Evolutionary conservation across 2,797 vertebrate species (phyloP).

Genomic region (Tragelaphus eurycerus): DNA sequence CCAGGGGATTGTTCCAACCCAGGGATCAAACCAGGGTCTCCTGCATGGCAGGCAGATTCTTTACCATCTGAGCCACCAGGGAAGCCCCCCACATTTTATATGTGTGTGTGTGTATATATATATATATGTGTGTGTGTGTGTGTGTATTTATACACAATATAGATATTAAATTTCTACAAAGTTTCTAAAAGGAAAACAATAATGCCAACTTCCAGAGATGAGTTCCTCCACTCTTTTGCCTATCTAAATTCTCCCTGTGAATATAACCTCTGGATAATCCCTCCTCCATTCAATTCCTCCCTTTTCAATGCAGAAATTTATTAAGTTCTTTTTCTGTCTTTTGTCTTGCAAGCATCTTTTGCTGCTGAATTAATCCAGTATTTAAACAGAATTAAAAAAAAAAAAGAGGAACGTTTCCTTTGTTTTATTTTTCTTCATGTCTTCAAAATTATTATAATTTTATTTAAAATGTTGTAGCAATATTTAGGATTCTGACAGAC

Average conservation of each 20-base stretch:
- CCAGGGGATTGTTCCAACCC: neutral
- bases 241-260: neutral
- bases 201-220: neutral
- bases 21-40: neutral
- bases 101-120: too few relatives aligned
- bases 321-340: neutral
- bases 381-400: neutral
- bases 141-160: too few relatives aligned
- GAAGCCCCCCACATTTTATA: too few relatives aligned
- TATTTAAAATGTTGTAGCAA: neutral
- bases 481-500: neutral
- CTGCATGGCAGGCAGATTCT: neutral
- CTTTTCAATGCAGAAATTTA: neutral
- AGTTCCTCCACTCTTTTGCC: neutral
- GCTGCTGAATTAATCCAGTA: neutral
- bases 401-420: neutral
- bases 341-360: neutral
- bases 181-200: slow-evolving; percentile 18
- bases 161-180: neutral
- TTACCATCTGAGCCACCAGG: neutral
- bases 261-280: neutral
- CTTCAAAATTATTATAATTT: neutral
- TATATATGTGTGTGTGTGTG: too few relatives aligned
- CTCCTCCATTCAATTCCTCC: neutral
- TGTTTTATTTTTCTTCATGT: neutral